phyloP scores from a whole-genome alignment of 2,797 vertebrate species.

The Intellagama lesueurii region DNA sequence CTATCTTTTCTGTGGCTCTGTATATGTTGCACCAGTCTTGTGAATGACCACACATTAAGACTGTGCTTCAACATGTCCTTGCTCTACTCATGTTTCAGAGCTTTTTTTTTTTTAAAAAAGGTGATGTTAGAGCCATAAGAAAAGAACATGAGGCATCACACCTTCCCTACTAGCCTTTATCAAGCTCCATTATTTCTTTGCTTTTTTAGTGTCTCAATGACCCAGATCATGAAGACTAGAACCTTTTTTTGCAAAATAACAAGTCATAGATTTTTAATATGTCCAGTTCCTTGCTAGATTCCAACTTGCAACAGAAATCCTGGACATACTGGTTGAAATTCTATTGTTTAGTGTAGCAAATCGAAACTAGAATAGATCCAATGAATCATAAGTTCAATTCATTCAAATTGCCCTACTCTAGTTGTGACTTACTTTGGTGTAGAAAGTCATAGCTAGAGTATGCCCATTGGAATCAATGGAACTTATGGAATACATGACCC shows the following conservation, averaged over 20 bases:
- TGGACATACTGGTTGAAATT: background rate
- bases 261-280: background rate
- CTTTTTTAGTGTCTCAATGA: background rate
- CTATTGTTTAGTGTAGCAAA: no score
- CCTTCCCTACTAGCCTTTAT: background rate
- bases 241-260: background rate
- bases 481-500: no score
- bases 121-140: background rate
- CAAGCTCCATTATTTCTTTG: no score
- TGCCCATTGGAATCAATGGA: no score
- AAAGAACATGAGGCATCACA: background rate
- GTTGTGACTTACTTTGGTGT: no score
- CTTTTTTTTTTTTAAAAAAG: background rate
- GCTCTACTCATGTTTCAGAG: no score
- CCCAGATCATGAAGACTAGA: background rate
- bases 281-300: background rate
- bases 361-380: no score
- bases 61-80: background rate
- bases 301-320: background rate
- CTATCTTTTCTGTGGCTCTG: background rate
- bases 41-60: background rate
- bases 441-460: no score
- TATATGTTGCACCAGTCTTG: background rate
- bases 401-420: no score
- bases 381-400: no score